Evolutionary conservation across 2,888 invertebrate genomes (phyloP), one percentile per base, ranked within the genome.

Genomic region (Lordiphosa fenestrarum): DNA sequence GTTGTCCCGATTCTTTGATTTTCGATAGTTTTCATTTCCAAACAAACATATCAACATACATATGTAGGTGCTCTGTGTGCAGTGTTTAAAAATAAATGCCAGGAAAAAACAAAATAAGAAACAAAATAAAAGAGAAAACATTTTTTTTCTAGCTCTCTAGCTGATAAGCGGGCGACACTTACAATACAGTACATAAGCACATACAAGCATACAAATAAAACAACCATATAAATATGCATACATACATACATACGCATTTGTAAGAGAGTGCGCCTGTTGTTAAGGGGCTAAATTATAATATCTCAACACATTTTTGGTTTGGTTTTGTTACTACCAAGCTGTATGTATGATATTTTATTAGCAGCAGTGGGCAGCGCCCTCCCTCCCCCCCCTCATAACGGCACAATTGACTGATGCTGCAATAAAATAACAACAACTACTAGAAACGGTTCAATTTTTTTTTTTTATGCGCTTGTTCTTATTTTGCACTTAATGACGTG

Each of bases 401-500:
- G 40, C 39, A 38, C 37, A 33, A 50, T 10, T 53, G 19, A 38
- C 50, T 50, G 38, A 12, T 25, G 46, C 53, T 55, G 52, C 47
- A 53, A 60, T 56, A 47, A 49, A 53, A 57, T 48, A 50, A 51
- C 37, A 42, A 39, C 21, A 55, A 39, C 53, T 52, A 55, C 56
- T 70, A 59, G 47, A 69, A 53, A 53, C 50, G 65, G 65, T 55
- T 72, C 59, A 52, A 64, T 48, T 52, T 53, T 46, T 56, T 55
- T 65, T 65, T 56, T 55, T 65, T 65, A 77, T 73, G 75, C 63
- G 68, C 72, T 66, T 66, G 75, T 75, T 77, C 78, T 78, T 82
- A 68, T 82, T 77, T 77, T 75, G 78, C 77, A 75, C 75, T 81
- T 82, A 81, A 77, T 77, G 82, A 77, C 77, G 82, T 77, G 77